A percentile compares a stretch with the other conserved stretches of the same genome.
phyloP scores from a whole-genome alignment of 2,113 vertebrate genomes.

The Cnemophilus loriae region DNA sequence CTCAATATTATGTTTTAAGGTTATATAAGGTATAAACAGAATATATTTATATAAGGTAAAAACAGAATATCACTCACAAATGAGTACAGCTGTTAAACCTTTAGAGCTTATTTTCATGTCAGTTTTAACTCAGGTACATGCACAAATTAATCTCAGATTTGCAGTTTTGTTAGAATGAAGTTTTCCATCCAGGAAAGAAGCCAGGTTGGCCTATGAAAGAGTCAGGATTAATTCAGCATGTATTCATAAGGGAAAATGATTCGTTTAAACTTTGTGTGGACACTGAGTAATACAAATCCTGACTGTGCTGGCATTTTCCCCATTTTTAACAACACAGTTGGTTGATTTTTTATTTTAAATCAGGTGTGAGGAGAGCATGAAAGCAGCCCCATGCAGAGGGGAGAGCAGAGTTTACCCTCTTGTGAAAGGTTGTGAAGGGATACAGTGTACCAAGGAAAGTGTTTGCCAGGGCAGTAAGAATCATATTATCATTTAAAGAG shows the following conservation, averaged over 20 bases:
- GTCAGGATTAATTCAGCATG: neutral
- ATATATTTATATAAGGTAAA: neutral
- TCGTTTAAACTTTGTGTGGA: neutral
- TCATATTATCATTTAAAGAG: neutral
- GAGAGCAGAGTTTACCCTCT: neutral
- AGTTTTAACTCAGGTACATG: neutral
- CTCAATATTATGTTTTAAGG: neutral
- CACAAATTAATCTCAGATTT: neutral
- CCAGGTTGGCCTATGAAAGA: neutral
- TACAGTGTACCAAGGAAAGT: neutral
- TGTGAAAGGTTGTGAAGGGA: neutral
- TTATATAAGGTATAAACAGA: neutral
- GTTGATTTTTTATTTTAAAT: neutral
- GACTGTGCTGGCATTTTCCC: neutral
- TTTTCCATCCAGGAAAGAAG: neutral
- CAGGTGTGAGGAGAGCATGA: neutral
- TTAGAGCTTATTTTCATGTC: neutral
- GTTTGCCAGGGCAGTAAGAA: neutral
- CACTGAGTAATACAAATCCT: neutral
- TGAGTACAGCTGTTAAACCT: neutral
- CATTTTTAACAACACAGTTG: neutral
- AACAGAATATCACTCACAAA: neutral
- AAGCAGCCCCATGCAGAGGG: neutral
- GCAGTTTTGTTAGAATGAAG: neutral
- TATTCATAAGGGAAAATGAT: neutral